phyloP scores from a whole-genome alignment of 2,888 invertebrate species.

The Athalia cordata region DNA sequence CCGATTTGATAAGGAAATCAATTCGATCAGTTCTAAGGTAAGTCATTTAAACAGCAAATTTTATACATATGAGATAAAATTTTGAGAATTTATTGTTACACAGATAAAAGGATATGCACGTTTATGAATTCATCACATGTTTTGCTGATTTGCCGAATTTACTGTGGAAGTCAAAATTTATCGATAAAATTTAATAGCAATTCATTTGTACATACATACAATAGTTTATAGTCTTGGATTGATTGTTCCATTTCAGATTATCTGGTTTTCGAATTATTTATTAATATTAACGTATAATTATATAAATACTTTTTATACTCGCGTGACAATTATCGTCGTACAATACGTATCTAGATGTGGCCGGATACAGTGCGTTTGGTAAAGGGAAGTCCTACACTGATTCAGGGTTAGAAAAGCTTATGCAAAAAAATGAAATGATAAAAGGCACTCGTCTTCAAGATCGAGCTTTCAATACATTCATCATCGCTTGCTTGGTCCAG shows the following conservation, averaged over 20 bases:
- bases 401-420: constrained; percentile 38
- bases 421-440: constrained; percentile 22
- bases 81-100: constrained; percentile 39
- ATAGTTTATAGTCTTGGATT: background rate
- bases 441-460: constrained; percentile 24
- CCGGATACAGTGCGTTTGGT: constrained; percentile 36
- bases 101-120: constrained; percentile 19
- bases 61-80: constrained; percentile 19
- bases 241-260: constrained; percentile 7
- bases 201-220: background rate
- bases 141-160: constrained; percentile 7
- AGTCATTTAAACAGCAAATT: background rate
- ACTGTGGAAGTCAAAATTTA: constrained; percentile 18
- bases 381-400: constrained; percentile 27
- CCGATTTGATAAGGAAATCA: background rate
- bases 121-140: constrained; percentile 20
- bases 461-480: constrained; percentile 11
- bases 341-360: constrained; percentile 4
- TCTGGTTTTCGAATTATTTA: background rate
- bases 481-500: background rate
- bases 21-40: background rate
- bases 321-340: background rate
- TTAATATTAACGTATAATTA: background rate
- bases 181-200: constrained; percentile 12
- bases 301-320: constrained; percentile 11